Base-by-base conservation (phyloP, 2,888 invertebrate genomes). In the Lissocephala sabroskyi region DNA sequence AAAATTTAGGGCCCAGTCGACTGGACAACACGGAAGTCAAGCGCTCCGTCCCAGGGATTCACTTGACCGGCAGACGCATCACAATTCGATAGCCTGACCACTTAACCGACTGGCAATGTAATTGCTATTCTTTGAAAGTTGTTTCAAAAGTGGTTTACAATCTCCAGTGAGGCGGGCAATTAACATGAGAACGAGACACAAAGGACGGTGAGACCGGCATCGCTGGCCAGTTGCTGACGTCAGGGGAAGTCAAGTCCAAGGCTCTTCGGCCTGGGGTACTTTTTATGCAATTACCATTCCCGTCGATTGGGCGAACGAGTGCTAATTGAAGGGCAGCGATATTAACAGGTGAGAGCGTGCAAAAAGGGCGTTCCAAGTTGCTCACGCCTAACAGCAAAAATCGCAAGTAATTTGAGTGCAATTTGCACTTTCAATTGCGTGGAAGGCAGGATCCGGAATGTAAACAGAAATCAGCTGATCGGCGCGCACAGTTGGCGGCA, bases 21-120 rank as follows among this genome's bases (percentile, higher is more conserved):
- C 59, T 58, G 58, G 47, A n/a, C 59, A 52, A 70, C 49, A 48
- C 76, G 70, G 70, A 70, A 70, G 68, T 43, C n/a, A n/a, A n/a
- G n/a, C n/a, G n/a, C 45, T 49, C 29, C 39, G 35, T 48, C n/a
- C n/a, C n/a, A n/a, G n/a, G n/a, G n/a, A n/a, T n/a, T n/a, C n/a
- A n/a, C n/a, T n/a, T n/a, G n/a, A n/a, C n/a, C n/a, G n/a, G n/a
- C n/a, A n/a, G n/a, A n/a, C n/a, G n/a, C n/a, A n/a, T n/a, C n/a
- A n/a, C n/a, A n/a, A n/a, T n/a, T n/a, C n/a, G n/a, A n/a, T n/a
- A n/a, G n/a, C n/a, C n/a, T n/a, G n/a, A n/a, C n/a, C n/a, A n/a
- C n/a, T n/a, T n/a, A n/a, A n/a, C n/a, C n/a, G n/a, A n/a, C n/a
- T n/a, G n/a, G n/a, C n/a, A n/a, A n/a, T 23, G 23, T 7, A 23